Evolutionary conservation across 2,113 vertebrate species (phyloP).

Genomic region (Cervus canadensis): DNA sequence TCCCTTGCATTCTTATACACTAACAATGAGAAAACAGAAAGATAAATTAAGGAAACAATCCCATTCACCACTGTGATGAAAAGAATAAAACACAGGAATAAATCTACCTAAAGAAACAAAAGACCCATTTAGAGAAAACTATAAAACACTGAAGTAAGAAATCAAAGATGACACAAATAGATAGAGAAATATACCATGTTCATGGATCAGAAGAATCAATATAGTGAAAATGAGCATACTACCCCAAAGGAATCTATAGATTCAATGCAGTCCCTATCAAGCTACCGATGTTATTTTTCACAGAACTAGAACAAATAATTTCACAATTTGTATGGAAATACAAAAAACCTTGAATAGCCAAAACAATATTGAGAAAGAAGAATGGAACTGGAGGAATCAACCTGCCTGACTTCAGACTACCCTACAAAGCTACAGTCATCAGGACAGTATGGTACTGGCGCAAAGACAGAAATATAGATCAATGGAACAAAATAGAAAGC

Average conservation of each 20-base stretch:
- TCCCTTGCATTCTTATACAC: no score
- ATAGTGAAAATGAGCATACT: background rate
- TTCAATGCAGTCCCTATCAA: background rate
- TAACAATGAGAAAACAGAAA: no score
- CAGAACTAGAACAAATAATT: background rate
- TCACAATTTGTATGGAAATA: background rate
- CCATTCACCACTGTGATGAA: no score
- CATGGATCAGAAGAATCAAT: background rate
- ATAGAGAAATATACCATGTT: background rate
- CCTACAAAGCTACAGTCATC: background rate
- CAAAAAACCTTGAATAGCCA: background rate
- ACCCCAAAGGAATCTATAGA: background rate
- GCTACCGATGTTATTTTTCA: background rate
- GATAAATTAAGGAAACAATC: no score
- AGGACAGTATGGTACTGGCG: background rate
- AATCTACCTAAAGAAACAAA: no score
- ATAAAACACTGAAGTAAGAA: background rate
- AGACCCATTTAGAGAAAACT: no score
- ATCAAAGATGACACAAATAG: background rate
- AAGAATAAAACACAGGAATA: no score
- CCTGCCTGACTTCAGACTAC: background rate
- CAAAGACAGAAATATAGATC: background rate
- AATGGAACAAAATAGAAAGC: background rate
- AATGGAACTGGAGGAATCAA: background rate
- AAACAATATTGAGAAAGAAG: background rate